Evolutionary conservation across 2,888 invertebrate species (phyloP), one percentile per base, ranked within the genome.

Genomic region (Phlogophora meticulosa): DNA sequence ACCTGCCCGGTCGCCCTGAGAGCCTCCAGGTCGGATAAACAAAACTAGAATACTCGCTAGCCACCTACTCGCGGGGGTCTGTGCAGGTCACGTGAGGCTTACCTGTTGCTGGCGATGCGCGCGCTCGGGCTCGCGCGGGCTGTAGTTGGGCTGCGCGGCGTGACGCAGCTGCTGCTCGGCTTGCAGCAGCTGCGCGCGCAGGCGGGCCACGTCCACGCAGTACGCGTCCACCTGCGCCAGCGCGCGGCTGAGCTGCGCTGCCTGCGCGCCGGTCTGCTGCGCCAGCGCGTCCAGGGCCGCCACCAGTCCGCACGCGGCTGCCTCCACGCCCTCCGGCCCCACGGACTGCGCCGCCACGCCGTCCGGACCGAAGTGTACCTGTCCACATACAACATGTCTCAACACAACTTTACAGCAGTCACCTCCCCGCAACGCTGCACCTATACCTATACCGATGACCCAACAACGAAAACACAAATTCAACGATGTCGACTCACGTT

Each of bases 281-380:
- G 57, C 64, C 48, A 79, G 79, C 64, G 69, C 98, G 97, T 87
- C 98, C 97, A 97, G 97, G 97, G 91, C 98, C 97, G 98, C 69
- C 97, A 98, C 66, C 76, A 97, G 90, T 9, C 90, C 97, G 96
- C 90, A 97, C 96, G 73, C 98, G 96, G 69, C 76, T 42, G 72
- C 98, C 97, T 87, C 97, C 97, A 97, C 97, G 90, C 98, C 97
- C 70, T 98, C 98, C 59, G 98, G 97, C 70, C 97, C 97, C 96
- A 72, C 79, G 17, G 81, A 83, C 72, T 75, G 76, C 72, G 82
- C 98, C 97, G 88, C 98, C 97, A 97, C 97, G 91, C 98, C 97
- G 70, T 98, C 98, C 69, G 98, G 97, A 69, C 97, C 97, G 96
- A 98, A 98, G 94, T 99, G 98, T 64, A 98, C 98, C 98, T 98